These are phyloP conservation scores for Melolontha melolontha DNA, from an alignment of 2,888 invertebrate species.

Conservation along the genomic window DNA sequence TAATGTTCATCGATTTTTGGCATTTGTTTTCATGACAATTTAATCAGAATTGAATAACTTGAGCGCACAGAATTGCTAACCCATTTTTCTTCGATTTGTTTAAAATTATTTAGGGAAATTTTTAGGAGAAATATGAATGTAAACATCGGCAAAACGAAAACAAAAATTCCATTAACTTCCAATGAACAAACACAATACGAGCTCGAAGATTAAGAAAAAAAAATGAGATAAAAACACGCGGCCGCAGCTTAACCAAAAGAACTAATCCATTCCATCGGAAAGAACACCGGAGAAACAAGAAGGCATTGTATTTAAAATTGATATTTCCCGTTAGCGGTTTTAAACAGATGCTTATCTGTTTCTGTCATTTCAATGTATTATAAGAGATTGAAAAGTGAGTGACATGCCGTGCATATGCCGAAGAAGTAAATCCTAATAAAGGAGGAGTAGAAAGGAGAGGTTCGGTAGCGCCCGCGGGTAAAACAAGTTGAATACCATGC, in stretches of 20 bases:
- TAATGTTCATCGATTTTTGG: too few species aligned
- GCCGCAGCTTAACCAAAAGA: slow-evolving; percentile 16
- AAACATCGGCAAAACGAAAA: slow-evolving; percentile 11
- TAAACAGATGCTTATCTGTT: slow-evolving; percentile 45
- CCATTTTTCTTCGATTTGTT: too few species aligned
- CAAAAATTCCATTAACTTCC: slow-evolving; percentile 28
- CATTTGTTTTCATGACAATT: too few species aligned
- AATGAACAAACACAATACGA: slow-evolving; percentile 14
- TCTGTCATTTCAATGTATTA: slow-evolving; percentile 46
- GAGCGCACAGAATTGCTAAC: too few species aligned
- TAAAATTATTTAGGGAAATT: too few species aligned
- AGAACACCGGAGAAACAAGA: not conserved
- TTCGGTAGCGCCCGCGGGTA: slow-evolving; percentile 19
- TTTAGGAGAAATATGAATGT: too few species aligned
- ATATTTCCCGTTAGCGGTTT: slow-evolving; percentile 43
- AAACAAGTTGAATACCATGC: too few species aligned
- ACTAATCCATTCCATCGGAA: slow-evolving; percentile 29
- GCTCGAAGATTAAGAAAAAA: slow-evolving; percentile 7
- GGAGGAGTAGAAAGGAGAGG: slow-evolving; percentile 12
- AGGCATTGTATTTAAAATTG: slow-evolving; percentile 43
- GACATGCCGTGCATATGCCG: slow-evolving; percentile 35
- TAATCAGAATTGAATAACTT: too few species aligned
- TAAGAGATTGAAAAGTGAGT: slow-evolving; percentile 44
- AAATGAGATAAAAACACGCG: not conserved
- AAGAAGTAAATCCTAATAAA: slow-evolving; percentile 41